Evolutionary conservation across 2,888 invertebrate species (phyloP).

Genomic region (Habroteleia sp.): DNA sequence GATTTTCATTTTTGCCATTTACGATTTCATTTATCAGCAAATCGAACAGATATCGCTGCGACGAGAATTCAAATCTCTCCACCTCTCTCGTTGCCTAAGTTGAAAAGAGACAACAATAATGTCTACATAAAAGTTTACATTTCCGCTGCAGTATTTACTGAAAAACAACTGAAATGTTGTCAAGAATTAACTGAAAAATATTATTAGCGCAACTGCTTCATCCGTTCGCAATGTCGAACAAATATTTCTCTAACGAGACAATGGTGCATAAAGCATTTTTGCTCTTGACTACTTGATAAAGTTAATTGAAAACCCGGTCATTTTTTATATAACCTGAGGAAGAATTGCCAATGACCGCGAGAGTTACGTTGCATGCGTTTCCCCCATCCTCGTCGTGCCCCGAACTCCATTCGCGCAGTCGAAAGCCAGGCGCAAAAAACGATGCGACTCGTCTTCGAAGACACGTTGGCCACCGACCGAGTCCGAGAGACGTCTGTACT

Average conservation of each 20-base stretch:
- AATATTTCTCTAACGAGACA: too few species aligned
- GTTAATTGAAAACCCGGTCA: conserved; percentile 61
- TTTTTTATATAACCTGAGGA: conserved; percentile 18
- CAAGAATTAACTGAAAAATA: too few species aligned
- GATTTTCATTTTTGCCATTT: conserved; percentile 11
- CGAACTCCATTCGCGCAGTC: background rate
- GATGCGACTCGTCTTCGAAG: conserved; percentile 73
- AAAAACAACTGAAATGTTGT: too few species aligned
- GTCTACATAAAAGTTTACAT: conserved; percentile 16
- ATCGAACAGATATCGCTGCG: conserved; percentile 2
- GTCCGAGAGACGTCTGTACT: conserved; percentile 78
- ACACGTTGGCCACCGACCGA: conserved; percentile 78
- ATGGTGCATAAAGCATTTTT: too few species aligned
- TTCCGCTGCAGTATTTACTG: too few species aligned
- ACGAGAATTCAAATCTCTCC: too few species aligned
- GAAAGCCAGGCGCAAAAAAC: conserved; percentile 67
- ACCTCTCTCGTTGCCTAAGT: too few species aligned
- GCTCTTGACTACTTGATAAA: too few species aligned
- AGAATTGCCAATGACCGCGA: conserved; percentile 52
- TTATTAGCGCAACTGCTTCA: too few species aligned
- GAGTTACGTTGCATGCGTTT: conserved; percentile 49
- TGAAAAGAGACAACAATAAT: too few species aligned
- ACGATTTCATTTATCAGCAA: conserved; percentile 15
- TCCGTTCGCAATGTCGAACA: too few species aligned
- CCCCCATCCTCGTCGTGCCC: conserved; percentile 6